phyloP scores from a whole-genome alignment of 2,888 invertebrate species.

The Tachystola acroxantha region DNA sequence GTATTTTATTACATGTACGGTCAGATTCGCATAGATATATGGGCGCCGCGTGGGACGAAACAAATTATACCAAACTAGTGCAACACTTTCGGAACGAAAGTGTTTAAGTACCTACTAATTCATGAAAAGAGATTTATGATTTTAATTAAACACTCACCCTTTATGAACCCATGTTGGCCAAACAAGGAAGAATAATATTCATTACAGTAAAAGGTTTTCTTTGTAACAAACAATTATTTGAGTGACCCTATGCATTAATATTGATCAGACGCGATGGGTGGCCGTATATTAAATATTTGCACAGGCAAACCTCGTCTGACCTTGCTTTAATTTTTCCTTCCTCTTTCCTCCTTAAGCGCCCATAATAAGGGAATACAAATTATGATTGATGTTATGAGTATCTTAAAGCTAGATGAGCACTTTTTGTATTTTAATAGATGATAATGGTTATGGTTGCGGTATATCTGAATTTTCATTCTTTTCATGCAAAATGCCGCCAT shows the following conservation, averaged over 20 bases:
- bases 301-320: slow-evolving; percentile 22
- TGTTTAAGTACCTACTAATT: too few species aligned
- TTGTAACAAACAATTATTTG: slow-evolving; percentile 32
- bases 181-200: too few species aligned
- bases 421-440: slow-evolving; percentile 1
- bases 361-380: slow-evolving; percentile 8
- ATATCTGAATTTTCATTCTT: neutral
- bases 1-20: too few species aligned
- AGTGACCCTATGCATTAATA: slow-evolving; percentile 35
- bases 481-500: neutral
- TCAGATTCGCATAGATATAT: too few species aligned
- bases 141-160: too few species aligned
- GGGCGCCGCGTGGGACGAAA: too few species aligned
- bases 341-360: slow-evolving; percentile 17
- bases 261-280: slow-evolving; percentile 36
- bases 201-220: slow-evolving; percentile 47
- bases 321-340: slow-evolving; percentile 23
- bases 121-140: too few species aligned
- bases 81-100: too few species aligned
- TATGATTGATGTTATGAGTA: slow-evolving; percentile 8
- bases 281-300: slow-evolving; percentile 29
- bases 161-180: too few species aligned
- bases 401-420: slow-evolving; percentile 3
- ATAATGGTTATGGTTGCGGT: slow-evolving; percentile 1
- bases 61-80: too few species aligned